Percentiles rank a stretch among this genome's conserved stretches.
phyloP scores from a whole-genome alignment of 2,797 vertebrate genomes.

The Spinus olivaceus region DNA sequence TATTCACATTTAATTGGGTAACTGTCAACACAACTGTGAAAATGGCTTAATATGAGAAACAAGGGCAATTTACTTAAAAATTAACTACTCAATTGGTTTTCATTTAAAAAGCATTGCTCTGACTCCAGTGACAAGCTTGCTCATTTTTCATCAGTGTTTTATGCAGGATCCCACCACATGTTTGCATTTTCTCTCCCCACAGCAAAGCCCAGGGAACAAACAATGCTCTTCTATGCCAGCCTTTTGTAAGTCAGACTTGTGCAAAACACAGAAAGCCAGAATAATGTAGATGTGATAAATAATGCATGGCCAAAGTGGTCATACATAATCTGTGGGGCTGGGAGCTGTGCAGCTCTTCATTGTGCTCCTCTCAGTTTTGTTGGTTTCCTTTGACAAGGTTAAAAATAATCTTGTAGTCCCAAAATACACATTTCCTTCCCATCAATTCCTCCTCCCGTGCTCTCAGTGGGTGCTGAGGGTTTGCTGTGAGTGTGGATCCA shows the following conservation, averaged over 20 bases:
- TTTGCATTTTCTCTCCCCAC: background rate
- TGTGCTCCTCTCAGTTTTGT: background rate
- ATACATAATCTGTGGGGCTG: background rate
- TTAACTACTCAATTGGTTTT: slow-evolving; percentile 41
- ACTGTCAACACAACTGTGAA: slow-evolving; percentile 38
- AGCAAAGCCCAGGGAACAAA: background rate
- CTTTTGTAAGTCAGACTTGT: background rate
- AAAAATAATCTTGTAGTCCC: background rate
- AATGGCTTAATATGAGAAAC: background rate
- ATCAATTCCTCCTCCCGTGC: background rate
- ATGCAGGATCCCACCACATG: background rate
- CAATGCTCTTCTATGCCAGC: background rate
- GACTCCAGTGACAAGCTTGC: background rate
- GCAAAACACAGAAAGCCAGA: background rate
- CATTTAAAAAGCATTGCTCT: background rate
- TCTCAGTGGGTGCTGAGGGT: background rate
- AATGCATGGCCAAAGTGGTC: background rate
- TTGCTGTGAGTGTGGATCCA: background rate
- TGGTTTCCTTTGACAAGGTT: background rate
- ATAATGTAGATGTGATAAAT: background rate
- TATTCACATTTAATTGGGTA: background rate
- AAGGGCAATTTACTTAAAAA: slow-evolving; percentile 49
- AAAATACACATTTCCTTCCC: background rate
- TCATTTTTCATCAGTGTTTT: slow-evolving; percentile 26
- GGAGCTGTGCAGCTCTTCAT: background rate